phyloP scores from a whole-genome alignment of 2,888 invertebrate species.

The Cotesia congregata region DNA sequence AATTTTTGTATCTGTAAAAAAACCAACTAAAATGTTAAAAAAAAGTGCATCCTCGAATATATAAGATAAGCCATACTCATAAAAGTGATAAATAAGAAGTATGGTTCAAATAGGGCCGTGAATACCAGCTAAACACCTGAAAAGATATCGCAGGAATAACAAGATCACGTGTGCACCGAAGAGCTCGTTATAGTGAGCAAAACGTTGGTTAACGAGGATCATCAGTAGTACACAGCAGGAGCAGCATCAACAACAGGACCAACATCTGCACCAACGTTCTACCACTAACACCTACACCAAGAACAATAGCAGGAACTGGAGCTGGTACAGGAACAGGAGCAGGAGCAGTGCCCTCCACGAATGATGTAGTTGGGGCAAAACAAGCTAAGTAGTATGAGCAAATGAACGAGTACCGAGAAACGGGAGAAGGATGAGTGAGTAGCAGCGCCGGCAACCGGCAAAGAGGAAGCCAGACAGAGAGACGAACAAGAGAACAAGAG shows the following conservation, averaged over 20 bases:
- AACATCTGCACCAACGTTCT: background rate
- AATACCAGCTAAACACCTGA: slow-evolving; percentile 28
- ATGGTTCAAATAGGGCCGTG: background rate
- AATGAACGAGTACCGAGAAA: background rate
- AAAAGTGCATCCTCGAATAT: no score
- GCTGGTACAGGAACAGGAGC: background rate
- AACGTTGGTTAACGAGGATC: slow-evolving; percentile 33
- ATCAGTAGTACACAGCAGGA: slow-evolving; percentile 10
- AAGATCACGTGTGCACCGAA: slow-evolving; percentile 12
- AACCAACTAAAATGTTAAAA: no score
- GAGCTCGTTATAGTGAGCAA: slow-evolving; percentile 29
- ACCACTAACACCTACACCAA: background rate
- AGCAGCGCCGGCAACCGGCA: background rate
- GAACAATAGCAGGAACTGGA: background rate
- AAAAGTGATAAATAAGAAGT: background rate
- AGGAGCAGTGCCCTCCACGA: background rate
- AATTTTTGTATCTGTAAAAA: no score
- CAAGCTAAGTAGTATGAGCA: slow-evolving; percentile 1
- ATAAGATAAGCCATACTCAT: background rate
- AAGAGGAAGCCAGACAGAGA: background rate
- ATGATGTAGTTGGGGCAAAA: background rate
- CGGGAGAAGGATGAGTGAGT: background rate
- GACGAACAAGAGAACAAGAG: background rate
- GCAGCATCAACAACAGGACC: background rate
- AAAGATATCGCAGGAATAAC: slow-evolving; percentile 24